These are phyloP conservation scores for Caenorhabditis elegans DNA, from an alignment of 1,140 invertebrate genomes.

Conservation along the genomic window DNA sequence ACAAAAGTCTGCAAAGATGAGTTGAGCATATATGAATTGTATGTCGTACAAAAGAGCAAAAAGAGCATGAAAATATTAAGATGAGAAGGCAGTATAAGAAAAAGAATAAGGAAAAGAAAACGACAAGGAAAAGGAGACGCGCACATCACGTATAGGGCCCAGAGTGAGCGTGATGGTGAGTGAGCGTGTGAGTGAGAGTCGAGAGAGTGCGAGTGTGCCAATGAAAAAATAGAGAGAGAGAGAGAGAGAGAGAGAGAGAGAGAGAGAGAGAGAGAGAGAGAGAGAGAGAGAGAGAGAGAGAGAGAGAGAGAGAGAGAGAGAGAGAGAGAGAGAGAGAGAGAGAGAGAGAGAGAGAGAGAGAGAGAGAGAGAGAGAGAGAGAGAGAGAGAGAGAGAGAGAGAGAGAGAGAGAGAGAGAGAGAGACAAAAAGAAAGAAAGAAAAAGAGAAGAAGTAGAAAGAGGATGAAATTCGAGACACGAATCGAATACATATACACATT, in stretches of 20 bases:
- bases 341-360: not conserved
- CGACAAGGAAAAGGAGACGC: not conserved
- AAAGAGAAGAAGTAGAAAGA: not conserved
- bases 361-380: not conserved
- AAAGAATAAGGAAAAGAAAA: conserved; percentile 16
- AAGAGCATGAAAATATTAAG: conserved; percentile 9
- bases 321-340: not conserved
- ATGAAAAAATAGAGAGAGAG: not conserved
- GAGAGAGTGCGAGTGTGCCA: conserved; percentile 13
- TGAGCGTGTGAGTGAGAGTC: not conserved
- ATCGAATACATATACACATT: conserved; percentile 7
- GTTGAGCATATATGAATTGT: not conserved
- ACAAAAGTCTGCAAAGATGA: not conserved
- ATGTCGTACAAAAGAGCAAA: not conserved
- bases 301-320: not conserved
- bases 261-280: not conserved
- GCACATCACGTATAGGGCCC: conserved; percentile 2
- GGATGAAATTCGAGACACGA: conserved; percentile 25
- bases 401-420: not conserved
- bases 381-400: not conserved
- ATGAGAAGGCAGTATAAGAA: not conserved
- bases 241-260: not conserved
- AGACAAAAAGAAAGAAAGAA: not conserved
- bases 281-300: too few species aligned
- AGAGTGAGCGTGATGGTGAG: conserved; percentile 9